Evolutionary conservation across 2,888 invertebrate genomes (phyloP).

Genomic region (Andrena fulva): DNA sequence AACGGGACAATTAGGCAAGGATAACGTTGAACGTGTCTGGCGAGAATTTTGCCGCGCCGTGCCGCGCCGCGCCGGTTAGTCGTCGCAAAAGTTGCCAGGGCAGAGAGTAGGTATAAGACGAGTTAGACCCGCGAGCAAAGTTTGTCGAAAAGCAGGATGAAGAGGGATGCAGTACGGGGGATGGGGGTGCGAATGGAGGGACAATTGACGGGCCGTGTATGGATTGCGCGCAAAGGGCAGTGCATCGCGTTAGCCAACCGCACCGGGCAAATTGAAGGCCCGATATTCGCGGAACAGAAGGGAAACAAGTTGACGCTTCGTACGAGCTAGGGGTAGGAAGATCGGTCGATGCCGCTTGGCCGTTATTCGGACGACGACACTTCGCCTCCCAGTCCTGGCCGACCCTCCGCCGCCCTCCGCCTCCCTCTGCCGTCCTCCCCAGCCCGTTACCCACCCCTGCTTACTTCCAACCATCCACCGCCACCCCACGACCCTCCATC

Average conservation of each 20-base stretch:
- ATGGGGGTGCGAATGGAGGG: constrained; percentile 6
- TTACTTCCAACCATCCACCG: constrained; percentile 73
- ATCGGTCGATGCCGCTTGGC: constrained; percentile 85
- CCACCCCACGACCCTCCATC: constrained; percentile 61
- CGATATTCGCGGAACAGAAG: constrained; percentile 84
- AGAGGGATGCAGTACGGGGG: background rate
- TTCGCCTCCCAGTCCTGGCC: constrained; percentile 82
- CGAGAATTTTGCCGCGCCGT: background rate
- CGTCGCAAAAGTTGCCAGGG: background rate
- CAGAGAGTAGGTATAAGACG: background rate
- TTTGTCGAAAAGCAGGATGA: constrained; percentile 9
- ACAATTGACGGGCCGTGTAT: constrained; percentile 24
- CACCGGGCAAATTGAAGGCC: constrained; percentile 79
- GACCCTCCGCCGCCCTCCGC: constrained; percentile 70
- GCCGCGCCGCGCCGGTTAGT: too few relatives aligned
- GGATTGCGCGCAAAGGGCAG: constrained; percentile 59
- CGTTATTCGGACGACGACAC: constrained; percentile 85
- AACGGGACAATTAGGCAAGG: background rate
- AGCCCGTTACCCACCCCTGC: constrained; percentile 69
- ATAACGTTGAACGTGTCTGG: background rate
- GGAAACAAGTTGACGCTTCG: constrained; percentile 84
- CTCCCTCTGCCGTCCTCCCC: constrained; percentile 73
- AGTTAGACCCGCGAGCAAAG: constrained; percentile 5
- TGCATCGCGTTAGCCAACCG: constrained; percentile 80
- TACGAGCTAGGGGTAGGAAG: constrained; percentile 80